phyloP scores from a whole-genome alignment of 2,888 invertebrate species.

The Barypeithes pellucidus region DNA sequence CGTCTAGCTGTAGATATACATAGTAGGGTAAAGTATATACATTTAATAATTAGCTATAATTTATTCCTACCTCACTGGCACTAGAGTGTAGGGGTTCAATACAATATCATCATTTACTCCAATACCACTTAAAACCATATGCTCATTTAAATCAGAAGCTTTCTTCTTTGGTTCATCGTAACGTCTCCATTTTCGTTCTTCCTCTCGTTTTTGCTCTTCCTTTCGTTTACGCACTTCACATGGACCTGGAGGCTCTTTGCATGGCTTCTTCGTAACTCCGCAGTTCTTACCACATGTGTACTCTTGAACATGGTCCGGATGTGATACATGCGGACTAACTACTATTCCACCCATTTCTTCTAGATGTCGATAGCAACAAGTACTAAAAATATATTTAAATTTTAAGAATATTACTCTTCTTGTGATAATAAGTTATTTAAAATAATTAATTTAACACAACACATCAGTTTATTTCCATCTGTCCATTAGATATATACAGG shows the following conservation, averaged over 20 bases:
- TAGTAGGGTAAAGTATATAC: no score
- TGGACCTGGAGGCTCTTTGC: conserved; percentile 46
- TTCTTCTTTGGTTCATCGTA: conserved; percentile 23
- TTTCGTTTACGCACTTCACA: conserved; percentile 45
- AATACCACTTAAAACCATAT: conserved; percentile 9
- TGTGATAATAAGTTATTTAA: no score
- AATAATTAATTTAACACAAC: no score
- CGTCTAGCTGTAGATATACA: no score
- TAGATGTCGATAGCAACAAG: conserved; percentile 30
- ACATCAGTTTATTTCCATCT: no score
- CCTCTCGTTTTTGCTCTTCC: conserved; percentile 33
- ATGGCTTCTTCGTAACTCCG: conserved; percentile 35
- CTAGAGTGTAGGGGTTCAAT: conserved; percentile 13
- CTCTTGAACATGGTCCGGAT: conserved; percentile 1
- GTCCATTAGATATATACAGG: no score
- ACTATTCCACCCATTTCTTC: conserved; percentile 40
- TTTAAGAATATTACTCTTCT: no score
- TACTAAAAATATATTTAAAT: conserved; percentile 16
- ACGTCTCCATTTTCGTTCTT: not conserved
- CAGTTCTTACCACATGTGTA: conserved; percentile 16
- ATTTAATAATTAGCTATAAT: not conserved
- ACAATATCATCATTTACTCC: not conserved
- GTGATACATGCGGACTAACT: conserved; percentile 9
- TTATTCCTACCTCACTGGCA: conserved; percentile 10
- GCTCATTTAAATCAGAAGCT: conserved; percentile 19